Evolutionary conservation across 2,113 vertebrate genomes (phyloP), one percentile per base, ranked within the genome.

Genomic region (Quiscalus mexicanus): DNA sequence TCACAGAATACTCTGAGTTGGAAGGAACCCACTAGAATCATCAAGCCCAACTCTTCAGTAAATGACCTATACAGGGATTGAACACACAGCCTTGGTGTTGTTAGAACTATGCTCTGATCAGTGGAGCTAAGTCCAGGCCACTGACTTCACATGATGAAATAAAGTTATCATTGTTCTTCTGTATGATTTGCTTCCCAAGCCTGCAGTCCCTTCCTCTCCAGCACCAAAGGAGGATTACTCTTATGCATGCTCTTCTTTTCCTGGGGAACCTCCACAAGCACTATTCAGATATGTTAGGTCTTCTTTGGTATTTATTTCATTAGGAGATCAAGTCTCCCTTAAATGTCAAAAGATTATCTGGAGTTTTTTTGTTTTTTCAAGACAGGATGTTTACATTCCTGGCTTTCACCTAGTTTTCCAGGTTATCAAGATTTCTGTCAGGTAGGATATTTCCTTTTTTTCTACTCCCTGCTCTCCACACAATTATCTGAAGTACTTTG

Each of bases 401-500:
- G 0, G 19, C 7, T 50, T 93, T 93, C 45, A 85, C 59, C 45
- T 63, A 47, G 39, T 88, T 60, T 91, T 85, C 45, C 82, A 63
- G 37, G 42, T 90, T 94, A 95, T 91, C 58, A 91, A 87, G 70
- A 76, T 89, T 93, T 93, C 65, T 85, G 45, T 87, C 63, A 94
- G 80, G 35, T 90, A 81, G 21, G 39, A 79, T 85, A 90, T 94
- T 91, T 70, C 41, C 28, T 94, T 93, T 45, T 45, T 79, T 83
- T 45, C 62, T 85, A 8, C 45, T 90, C 63, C 39, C 16, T 87
- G 33, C 35, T 77, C 70, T 87, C 87, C 63, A 70, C 47, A 85
- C 49, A 88, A 90, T 95, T 94, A 88, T 50, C 84, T 96, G 6
- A 90, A 95, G 82, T 91, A 63, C 30, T 93, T 94, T 87, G 67